phyloP scores from a whole-genome alignment of 2,797 vertebrate species.

The Botia kubotai region DNA sequence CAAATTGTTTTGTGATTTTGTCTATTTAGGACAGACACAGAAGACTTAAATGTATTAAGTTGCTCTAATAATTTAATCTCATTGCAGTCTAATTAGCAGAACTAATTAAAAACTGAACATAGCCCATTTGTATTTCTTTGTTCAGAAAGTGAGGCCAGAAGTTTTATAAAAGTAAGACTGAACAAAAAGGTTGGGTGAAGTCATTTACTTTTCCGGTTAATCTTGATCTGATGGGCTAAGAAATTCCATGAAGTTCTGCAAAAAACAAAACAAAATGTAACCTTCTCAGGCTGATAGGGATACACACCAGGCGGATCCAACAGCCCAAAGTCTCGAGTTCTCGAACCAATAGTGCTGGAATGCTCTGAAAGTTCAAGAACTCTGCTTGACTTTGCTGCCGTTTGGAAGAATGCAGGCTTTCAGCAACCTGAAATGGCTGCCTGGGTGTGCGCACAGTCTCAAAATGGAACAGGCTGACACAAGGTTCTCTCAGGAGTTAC shows the following conservation, averaged over 20 bases:
- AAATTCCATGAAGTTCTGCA: not conserved
- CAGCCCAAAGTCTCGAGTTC: slow-evolving; percentile 19
- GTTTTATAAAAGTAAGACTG: slow-evolving; percentile 11
- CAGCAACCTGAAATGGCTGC: slow-evolving; percentile 44
- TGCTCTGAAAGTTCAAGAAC: slow-evolving; percentile 34
- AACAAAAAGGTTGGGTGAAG: not conserved
- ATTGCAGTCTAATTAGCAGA: not conserved
- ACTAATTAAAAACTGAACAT: not conserved
- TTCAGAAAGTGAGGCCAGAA: not conserved
- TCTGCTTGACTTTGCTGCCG: slow-evolving; percentile 21
- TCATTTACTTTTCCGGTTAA: not conserved
- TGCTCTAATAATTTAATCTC: not conserved
- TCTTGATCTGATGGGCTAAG: too few relatives aligned
- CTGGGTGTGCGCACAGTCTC: slow-evolving; percentile 40
- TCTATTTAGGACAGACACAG: not conserved
- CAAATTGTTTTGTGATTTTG: not conserved
- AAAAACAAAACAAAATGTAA: slow-evolving; percentile 6
- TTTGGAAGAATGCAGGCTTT: slow-evolving; percentile 26
- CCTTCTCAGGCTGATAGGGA: slow-evolving; percentile 20
- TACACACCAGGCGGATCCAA: not conserved
- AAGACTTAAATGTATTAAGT: not conserved
- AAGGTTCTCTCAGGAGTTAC: slow-evolving; percentile 46
- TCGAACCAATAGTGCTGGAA: slow-evolving; percentile 4
- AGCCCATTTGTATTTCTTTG: not conserved
- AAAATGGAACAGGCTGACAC: slow-evolving; percentile 52